Base-by-base conservation (phyloP, 1,140 invertebrate genomes). In the Leguminivora glycinivorella region DNA sequence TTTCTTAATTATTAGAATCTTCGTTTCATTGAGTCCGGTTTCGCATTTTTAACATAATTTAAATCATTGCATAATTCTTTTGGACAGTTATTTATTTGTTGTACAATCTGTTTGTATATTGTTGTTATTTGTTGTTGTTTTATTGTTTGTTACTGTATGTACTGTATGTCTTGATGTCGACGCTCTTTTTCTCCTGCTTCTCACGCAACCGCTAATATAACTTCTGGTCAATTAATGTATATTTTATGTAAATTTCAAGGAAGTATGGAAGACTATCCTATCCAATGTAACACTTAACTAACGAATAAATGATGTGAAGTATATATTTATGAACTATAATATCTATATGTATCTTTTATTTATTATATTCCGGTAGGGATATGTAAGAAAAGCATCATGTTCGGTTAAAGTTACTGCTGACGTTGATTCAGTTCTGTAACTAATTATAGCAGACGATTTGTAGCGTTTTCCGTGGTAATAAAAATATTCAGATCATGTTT, bases 41-140 rank as follows among this genome's bases (percentile, higher is more conserved):
- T 38, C 12, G 34, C 34, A 38, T 38, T 17, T 47, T 47, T 2
- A 17, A 47, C 31, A 7, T 10, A 34, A 12, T 34, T 34, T 2
- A 10, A 34, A 34, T 34, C 31, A 34, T 12, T 34, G 12, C 31
- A 34, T 34, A 10, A 10, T 10, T 10, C 12, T 10, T 34, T 14
- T 38, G 12, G 34, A 14, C 34, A 38, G 14, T 38, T 34, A 10
- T 38, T 38, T 38, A 22, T 52, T 52, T 22, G 47, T 52, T 52
- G 47, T 52, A 52, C 22, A 6, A 6, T 22, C 9, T 52, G 43
- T 52, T 52, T 52, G 47, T 52, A 52, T 52, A 22, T 2, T 52
- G 19, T 52, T 52, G 17, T 19, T 52, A 17, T 52, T 52, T 52
- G 47, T 47, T 52, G 43, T 43, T 43, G 31, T 38, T 43, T 52